Base-by-base conservation (phyloP, 2,797 vertebrate species). In the Spatula clypeata region DNA sequence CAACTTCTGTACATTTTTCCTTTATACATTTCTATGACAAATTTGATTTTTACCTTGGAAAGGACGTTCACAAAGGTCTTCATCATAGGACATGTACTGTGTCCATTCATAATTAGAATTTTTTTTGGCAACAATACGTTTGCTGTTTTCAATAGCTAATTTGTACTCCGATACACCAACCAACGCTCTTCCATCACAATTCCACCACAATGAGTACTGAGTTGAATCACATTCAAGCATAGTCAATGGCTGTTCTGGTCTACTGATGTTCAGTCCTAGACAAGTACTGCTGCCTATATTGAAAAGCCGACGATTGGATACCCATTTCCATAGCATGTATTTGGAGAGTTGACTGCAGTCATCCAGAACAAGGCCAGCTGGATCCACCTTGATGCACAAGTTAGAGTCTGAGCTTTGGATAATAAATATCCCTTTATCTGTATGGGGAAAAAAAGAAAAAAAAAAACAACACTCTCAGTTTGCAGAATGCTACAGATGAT, bases 281-380 rank as follows among this genome's bases (percentile, higher is more conserved):
- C 99, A 99, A 49, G 91, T 95, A 51, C 98, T 98, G 92, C 97
- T 98, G 81, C 99, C 99, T 36, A 99, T 24, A 72, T 99, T 99
- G 95, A 99, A 99, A 58, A 99, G 99, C 17, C 95, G 98, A 72
- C 95, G 98, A n/a, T 98, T 98, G 54, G 99, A 99, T 21, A 99
- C 99, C 99, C 99, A 99, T 98, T 99, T 99, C 99, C 99, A 99
- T 15, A 99, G 94, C 99, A 99, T 99, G 88, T 96, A 57, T 18
- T 98, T 94, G 3, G 98, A 99, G 18, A 98, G 98, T 17, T 77
- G 97, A 64, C 97, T 44, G 4, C 99, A 99, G 90, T 98, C 98
- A 93, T 98, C 98, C 94, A 99, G 93, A 81, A 98, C 97, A 93
- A 99, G 97, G 70, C 97, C 97, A 10, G 92, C 97, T 42, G 93